Evolutionary conservation across 23 tunicate species (phyloP), one percentile per base, ranked within the genome.

Genomic region (Pegea sp.): DNA sequence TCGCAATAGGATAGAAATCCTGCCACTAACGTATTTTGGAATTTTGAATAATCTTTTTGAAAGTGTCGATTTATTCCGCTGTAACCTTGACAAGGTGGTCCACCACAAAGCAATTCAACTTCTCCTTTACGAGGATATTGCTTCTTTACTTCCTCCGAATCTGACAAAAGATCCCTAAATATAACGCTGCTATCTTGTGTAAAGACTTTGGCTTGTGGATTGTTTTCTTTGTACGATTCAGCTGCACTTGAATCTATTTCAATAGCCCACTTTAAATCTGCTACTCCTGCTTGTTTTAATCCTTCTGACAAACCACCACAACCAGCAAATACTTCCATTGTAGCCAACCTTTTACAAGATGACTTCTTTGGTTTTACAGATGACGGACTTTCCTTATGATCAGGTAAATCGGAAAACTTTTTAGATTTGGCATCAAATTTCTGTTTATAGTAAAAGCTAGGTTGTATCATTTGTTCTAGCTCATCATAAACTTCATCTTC

Each of bases 41-140:
- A 80, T 5, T 80, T 49, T 1, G 93, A 80, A 66, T 80, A 80
- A 48, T 80, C 93, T 32, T 80, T 72, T 22, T 79, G 71, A 34
- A 71, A 71, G 69, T 71, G 71, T 19, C 93, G 32, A 49, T 80
- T 80, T 80, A 80, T 80, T 30, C 93, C 93, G 30, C 93, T 80
- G 46, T 71, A 80, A 20, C 93, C 93, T 34, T 80, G 93, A 29
- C 93, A 80, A 21, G 93, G 93, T 23, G 93, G 93, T 2, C 93
- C 93, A 16, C 93, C 93, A 43, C 93, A 80, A 3, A 80, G 49
- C 3, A 80, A 66, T 26, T 80, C 80, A 3, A 80, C 65, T 24
- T 80, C 93, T 1, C 93, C 93, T 57, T 71, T 80, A 57, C 66
- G 72, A 7, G 93, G 93, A 38, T 71, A 42, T 22, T 59, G 48